Evolutionary conservation across 2,797 vertebrate genomes (phyloP), one percentile per base, ranked within the genome.

Genomic region (Anisognathus igniventris): DNA sequence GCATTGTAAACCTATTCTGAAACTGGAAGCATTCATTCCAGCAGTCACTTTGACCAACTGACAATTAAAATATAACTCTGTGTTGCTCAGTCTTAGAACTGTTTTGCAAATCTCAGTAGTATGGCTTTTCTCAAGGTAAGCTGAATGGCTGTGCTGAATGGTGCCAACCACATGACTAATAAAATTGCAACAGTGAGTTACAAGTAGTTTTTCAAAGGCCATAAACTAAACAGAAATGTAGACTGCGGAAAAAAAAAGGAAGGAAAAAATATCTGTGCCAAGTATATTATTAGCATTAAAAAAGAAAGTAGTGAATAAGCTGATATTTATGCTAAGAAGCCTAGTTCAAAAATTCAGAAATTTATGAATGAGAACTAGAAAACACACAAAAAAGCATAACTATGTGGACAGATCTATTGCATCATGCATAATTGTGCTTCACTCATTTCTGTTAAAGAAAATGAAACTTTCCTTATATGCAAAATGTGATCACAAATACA

Each of bases 331-430:
- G 64, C 42, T 95, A 81, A 91, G 89, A 80, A 27, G 67, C 72
- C 51, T 77, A 91, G 73, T 87, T 86, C 90, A 58, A 64, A 93
- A 95, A 92, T 53, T 50, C 74, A 95, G 31, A 79, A 66, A 67
- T 78, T 75, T 75, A 95, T 93, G 94, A 97, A 94, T 83, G 56
- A 90, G 72, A 96, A 89, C 56, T 65, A 96, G 54, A 53, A 51
- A 96, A 71, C 20, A 92, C 11, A 30, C 17, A 58, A 94, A 75
- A 88, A 92, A 78, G 3, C 23, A 74, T 31, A 56, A 71, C 14
- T 76, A 23, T 71, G 47, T 64, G 47, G 45, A 83, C 42, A 74
- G 33, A 65, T 73, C 35, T 81, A 50, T 50, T 94, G 67, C 91
- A 93, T 88, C 80, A 86, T 35, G 35, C 53, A 35, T 20, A 81